Conservation (phyloP, 2,888 invertebrate species). For the Escarpia spicata region DNA sequence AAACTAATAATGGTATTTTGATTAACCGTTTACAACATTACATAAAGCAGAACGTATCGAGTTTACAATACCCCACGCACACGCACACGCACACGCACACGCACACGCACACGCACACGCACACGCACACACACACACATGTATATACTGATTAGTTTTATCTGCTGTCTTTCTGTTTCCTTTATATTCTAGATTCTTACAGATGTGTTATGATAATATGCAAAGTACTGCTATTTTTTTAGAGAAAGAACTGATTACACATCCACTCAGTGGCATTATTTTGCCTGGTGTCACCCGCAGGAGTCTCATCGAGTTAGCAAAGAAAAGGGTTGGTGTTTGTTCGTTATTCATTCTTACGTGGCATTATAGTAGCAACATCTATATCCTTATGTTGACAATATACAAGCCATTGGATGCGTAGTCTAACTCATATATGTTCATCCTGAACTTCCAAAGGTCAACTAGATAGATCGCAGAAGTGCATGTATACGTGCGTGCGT, state of each 20-base stretch:
- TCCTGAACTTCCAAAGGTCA: neutral
- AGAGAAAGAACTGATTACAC: conserved; percentile 92
- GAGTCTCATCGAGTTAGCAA: conserved; percentile 82
- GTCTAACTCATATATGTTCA: neutral
- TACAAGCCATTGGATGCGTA: neutral
- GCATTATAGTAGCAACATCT: neutral
- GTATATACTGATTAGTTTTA: neutral
- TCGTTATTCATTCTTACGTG: neutral
- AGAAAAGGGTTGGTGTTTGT: conserved; percentile 75
- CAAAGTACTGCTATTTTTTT: conserved; percentile 52
- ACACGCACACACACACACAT: too few species aligned
- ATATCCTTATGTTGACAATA: neutral
- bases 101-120: too few species aligned
- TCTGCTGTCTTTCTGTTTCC: neutral
- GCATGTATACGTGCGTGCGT: too few species aligned
- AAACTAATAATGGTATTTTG: too few species aligned
- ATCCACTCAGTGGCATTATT: conserved; percentile 88
- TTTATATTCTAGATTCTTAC: neutral
- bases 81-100: too few species aligned
- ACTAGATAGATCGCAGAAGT: neutral
- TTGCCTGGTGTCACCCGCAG: conserved; percentile 93
- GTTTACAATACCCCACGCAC: too few species aligned
- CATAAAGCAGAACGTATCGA: too few species aligned
- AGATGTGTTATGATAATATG: too few species aligned
- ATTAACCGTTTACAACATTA: too few species aligned